Evolutionary conservation across 2,888 invertebrate genomes (phyloP), one percentile per base, ranked within the genome.

Genomic region (Neuroscelio doddi): DNA sequence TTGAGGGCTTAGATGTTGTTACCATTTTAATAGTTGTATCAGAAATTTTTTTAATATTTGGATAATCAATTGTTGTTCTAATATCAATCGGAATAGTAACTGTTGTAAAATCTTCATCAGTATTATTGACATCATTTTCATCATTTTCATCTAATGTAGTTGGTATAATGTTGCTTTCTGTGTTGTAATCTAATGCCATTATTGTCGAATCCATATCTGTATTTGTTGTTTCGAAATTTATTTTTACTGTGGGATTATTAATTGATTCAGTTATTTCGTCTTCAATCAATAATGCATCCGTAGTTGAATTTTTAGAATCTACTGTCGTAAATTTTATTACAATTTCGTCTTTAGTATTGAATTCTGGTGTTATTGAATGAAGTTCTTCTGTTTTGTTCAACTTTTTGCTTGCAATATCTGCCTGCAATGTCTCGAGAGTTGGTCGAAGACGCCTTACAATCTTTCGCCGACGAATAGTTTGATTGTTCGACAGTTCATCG

Each of bases 381-480:
- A 9, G 5, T 24, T 36, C 21, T 46, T 52, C 49, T 34, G 30
- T 8, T 9, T 16, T 12, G 55, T 57, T 42, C 16, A 61, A 24
- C 41, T 9, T 21, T 56, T 24, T 21, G 29, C 57, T 69, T 56
- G 7, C 34, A 45, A 10, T 27, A 34, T 39, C 45, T 15, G 52
- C 12, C 46, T 42, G 32, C 16, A 8, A 3, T 9, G 36, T 34
- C n/a, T 61, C 59, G 3, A 46, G 17, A 32, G 68, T 47, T 0
- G 78, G 76, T 24, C 80, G 73, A 21, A 82, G 42, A 5, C 80
- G 76, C 63, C 74, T 75, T 12, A 80, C 59, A 21, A 82, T 62
- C 67, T 80, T 82, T 14, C 78, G 74, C 44, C 74, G 73, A 15
- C 78, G 74, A 24, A 10, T 3, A n/a, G 38, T 50, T 47, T 34